Evolutionary conservation across 2,888 invertebrate genomes (phyloP).

Genomic region (Meteorus colon): DNA sequence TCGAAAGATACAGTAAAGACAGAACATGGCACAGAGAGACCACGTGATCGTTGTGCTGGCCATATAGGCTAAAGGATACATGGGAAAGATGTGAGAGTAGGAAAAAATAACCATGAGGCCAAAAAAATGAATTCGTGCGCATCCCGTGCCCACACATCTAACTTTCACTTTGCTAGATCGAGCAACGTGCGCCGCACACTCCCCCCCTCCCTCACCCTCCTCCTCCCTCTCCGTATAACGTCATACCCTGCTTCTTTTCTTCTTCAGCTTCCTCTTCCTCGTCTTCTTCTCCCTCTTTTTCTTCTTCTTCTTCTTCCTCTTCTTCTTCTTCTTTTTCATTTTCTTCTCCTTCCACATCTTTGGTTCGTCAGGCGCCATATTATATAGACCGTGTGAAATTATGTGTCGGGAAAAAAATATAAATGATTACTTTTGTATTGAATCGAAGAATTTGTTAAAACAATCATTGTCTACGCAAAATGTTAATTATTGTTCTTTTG

Average conservation of each 20-base stretch:
- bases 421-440: no score
- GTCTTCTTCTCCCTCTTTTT: not conserved
- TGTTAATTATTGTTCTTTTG: no score
- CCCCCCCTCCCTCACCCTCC: conserved; percentile 3
- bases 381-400: no score
- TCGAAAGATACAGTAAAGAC: conserved; percentile 40
- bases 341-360: no score
- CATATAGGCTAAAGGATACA: conserved; percentile 70
- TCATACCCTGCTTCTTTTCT: conserved; percentile 20
- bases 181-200: conserved; percentile 54
- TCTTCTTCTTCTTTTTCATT: not conserved
- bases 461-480: no score
- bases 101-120: conserved; percentile 63
- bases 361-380: no score
- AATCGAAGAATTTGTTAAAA: no score
- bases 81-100: conserved; percentile 63
- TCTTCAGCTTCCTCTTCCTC: not conserved
- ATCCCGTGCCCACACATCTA: conserved; percentile 74
- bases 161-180: conserved; percentile 73
- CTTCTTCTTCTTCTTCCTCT: not conserved
- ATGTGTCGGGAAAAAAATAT: no score
- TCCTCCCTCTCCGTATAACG: conserved; percentile 6
- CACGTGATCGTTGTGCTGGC: conserved; percentile 61
- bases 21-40: conserved; percentile 43
- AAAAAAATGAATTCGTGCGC: conserved; percentile 74